Evolutionary conservation across 2,113 vertebrate genomes (phyloP).

Genomic region (Hystrix cristata): DNA sequence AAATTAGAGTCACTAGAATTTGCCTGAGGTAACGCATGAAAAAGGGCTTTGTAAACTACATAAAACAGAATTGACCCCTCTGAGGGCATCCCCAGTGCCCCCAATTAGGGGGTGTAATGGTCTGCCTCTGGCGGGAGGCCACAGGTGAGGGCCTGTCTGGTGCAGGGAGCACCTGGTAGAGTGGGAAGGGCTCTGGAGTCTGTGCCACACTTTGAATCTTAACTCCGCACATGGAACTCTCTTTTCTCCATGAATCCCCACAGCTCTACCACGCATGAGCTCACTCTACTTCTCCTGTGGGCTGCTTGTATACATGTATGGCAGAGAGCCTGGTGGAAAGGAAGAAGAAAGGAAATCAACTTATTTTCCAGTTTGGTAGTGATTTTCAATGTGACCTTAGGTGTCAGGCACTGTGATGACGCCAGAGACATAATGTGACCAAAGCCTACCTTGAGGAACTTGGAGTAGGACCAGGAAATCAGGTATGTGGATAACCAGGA

Average conservation of each 20-base stretch:
- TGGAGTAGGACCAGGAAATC: neutral
- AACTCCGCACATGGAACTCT: neutral
- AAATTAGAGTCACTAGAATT: slow-evolving; percentile 69
- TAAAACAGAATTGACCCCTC: slow-evolving; percentile 1
- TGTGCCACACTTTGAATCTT: neutral
- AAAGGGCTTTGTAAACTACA: slow-evolving; percentile 65
- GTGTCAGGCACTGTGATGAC: neutral
- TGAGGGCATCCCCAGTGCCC: slow-evolving; percentile 34
- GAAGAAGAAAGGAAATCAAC: neutral
- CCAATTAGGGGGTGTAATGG: slow-evolving; percentile 30
- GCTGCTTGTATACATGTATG: accelerated
- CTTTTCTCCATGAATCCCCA: neutral
- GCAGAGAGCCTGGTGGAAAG: neutral
- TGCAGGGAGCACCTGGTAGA: neutral
- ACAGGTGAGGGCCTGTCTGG: neutral
- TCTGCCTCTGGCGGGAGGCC: slow-evolving; percentile 24
- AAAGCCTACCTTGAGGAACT: neutral
- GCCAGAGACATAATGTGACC: neutral
- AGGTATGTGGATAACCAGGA: neutral
- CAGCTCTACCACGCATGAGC: accelerated
- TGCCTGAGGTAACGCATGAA: slow-evolving; percentile 64
- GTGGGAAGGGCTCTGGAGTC: neutral
- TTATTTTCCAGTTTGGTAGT: neutral
- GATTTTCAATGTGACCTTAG: neutral
- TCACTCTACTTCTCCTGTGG: accelerated